A percentile compares a stretch with the other conserved stretches of the same genome.
phyloP scores from a whole-genome alignment of 2,113 vertebrate species.

The Dissostichus mawsoni region DNA sequence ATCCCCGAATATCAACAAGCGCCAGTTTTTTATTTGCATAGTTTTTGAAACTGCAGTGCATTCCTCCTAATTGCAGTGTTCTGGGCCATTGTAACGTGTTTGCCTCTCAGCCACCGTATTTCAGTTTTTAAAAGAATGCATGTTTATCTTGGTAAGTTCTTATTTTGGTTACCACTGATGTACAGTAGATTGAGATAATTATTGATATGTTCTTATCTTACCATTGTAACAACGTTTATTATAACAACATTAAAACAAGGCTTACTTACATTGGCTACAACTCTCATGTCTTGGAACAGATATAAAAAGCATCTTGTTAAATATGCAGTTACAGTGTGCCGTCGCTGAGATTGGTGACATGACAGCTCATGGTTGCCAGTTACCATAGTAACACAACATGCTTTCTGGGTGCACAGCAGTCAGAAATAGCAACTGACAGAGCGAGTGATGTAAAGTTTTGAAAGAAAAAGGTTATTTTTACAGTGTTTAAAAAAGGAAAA shows the following conservation, averaged over 20 bases:
- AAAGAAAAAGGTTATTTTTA: not conserved
- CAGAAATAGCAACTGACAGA: slow-evolving; percentile 33
- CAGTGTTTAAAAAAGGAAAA: not conserved
- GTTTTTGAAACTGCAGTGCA: no score
- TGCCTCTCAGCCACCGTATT: no score
- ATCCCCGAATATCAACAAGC: no score
- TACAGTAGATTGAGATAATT: no score
- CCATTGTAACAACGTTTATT: not conserved
- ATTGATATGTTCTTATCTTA: not conserved
- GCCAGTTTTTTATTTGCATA: no score
- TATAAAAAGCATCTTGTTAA: not conserved
- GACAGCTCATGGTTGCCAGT: slow-evolving; percentile 15
- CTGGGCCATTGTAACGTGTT: no score
- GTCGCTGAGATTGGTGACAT: not conserved
- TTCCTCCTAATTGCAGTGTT: no score
- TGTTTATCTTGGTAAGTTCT: no score
- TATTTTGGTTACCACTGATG: no score
- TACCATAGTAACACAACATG: slow-evolving; percentile 35
- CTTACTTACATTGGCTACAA: not conserved
- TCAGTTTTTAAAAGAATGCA: no score
- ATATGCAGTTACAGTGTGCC: not conserved
- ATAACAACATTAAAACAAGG: not conserved
- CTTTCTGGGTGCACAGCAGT: slow-evolving; percentile 29
- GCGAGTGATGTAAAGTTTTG: not conserved
- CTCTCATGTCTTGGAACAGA: not conserved